Evolutionary conservation across 2,888 invertebrate species (phyloP), one percentile per base, ranked within the genome.

Genomic region (Agriopis aurantiaria): DNA sequence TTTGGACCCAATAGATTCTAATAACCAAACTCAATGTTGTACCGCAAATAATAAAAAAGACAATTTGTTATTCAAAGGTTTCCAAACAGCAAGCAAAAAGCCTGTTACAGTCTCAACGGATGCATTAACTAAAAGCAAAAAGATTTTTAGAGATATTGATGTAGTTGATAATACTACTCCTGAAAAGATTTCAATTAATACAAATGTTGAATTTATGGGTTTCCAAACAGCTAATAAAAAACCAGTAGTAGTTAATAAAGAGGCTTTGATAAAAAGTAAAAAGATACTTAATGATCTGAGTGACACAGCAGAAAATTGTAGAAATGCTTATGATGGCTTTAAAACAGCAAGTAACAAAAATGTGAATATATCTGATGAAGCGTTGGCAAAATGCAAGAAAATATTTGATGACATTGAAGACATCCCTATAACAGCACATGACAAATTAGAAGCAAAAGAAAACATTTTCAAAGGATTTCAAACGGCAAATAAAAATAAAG

Each of bases 71-170:
- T 84, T 77, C 61, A 53, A 76, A 51, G 91, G 88, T 12, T 93
- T 93, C 77, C 80, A 83, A 77, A 89, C 89, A n/a, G 92, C 91
- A 40, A 88, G 82, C 70, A 90, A 91, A 57, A 91, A 89, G 76
- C 69, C 76, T 11, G 83, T 93, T 17, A 72, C 72, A 41, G 78
- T 91, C 64, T 88, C 90, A 10, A 78, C 81, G 56, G 65, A 79
- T 62, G 84, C 88, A 17, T 62, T 85, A 9, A 65, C 73, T 5
- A 85, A 75, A 77, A 84, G 83, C n/a, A 86, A 83, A 78, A 81
- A 77, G 17, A 71, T 91, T 48, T 86, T 90, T 75, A 75, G 84
- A 63, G 79, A 84, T 72, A 78, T 76, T 60, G 72, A 77, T 10
- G 17, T 45, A 46, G 12, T 0, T 4, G 12, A 55, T 65, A 73